phyloP scores from a whole-genome alignment of 2,113 vertebrate species.

The Pachypanchax playfairii region DNA sequence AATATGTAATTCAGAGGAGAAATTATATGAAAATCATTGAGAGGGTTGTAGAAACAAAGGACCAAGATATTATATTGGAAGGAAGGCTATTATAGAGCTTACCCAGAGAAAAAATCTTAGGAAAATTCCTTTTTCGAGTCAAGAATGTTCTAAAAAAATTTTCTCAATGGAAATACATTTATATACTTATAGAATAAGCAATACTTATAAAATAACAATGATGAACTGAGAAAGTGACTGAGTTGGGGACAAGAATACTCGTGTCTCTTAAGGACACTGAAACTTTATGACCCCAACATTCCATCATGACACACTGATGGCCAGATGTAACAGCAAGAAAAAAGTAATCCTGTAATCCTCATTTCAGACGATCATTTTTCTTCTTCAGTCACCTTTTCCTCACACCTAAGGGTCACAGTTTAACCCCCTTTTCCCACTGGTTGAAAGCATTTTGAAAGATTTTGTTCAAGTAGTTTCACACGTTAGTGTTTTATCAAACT shows the following conservation, averaged over 20 bases:
- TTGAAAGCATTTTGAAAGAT: too few relatives aligned
- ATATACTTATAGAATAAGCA: conserved; percentile 66
- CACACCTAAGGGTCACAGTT: conserved; percentile 58
- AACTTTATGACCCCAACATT: conserved; percentile 74
- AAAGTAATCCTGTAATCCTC: conserved; percentile 43
- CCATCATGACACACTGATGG: conserved; percentile 70
- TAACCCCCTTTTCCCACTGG: conserved; percentile 46
- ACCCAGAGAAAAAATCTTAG: conserved; percentile 47
- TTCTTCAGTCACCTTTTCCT: conserved; percentile 53
- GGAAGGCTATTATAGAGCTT: conserved; percentile 57
- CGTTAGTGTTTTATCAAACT: conserved; percentile 72
- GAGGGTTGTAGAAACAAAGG: conserved; percentile 50
- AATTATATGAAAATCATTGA: conserved; percentile 72
- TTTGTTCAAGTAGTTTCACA: conserved; percentile 72
- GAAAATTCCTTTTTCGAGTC: conserved; percentile 48
- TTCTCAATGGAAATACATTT: conserved; percentile 62
- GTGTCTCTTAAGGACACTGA: conserved; percentile 73
- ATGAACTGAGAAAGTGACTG: conserved; percentile 49
- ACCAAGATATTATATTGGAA: conserved; percentile 57
- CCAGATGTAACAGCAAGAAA: conserved; percentile 47
- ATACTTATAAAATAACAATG: conserved; percentile 41
- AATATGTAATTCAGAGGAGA: conserved; percentile 54
- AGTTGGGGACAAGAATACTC: conserved; percentile 66
- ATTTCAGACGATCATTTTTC: conserved; percentile 39
- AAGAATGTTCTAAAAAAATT: conserved; percentile 65